Evolutionary conservation across 2,797 vertebrate species (phyloP), one percentile per base, ranked within the genome.

Genomic region (Dallia pectoralis): DNA sequence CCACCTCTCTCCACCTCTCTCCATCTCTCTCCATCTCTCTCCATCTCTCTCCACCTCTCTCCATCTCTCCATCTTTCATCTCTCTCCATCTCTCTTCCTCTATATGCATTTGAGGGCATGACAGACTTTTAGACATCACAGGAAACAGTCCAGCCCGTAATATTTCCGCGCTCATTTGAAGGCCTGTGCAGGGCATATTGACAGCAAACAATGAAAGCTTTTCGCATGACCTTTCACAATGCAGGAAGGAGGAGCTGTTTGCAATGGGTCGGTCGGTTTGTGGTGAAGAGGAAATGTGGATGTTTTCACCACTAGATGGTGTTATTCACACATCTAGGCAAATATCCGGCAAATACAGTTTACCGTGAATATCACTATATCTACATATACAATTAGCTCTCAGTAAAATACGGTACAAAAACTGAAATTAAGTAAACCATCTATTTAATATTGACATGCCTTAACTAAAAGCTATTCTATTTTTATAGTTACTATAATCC

Each of bases 301-400:
- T 15, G 1, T 51, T 25, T 51, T 69, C 36, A 81, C 87, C 91
- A 88, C 87, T 82, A 91, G 90, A 79, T 87, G 91, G 87, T 14
- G 82, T 64, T 44, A 25, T 59, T 70, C 22, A 64, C 15, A 19
- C 29, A 18, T 30, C 12, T 29, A 15, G 59, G 59, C n/a, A 61
- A 61, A 25, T 27, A 62, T 16, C 19, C 6, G 22, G 9, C n/a
- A 56, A 8, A 56, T 56, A 56, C n/a, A 56, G 9, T 56, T 56
- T 8, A 56, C n/a, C 9, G 9, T 19, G n/a, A 8, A 22, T n/a
- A 25, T 59, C 9, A 59, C 11, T 3, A 25, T 59, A n/a, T 22
- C 53, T 59, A 59, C n/a, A 11, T 0, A 27, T 59, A 14, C 53
- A 59, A 27, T 59, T 22, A 3, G 22, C n/a, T 59, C 25, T 59